Base-by-base conservation (phyloP, 2,888 invertebrate species). In the Hypercompe scribonia region DNA sequence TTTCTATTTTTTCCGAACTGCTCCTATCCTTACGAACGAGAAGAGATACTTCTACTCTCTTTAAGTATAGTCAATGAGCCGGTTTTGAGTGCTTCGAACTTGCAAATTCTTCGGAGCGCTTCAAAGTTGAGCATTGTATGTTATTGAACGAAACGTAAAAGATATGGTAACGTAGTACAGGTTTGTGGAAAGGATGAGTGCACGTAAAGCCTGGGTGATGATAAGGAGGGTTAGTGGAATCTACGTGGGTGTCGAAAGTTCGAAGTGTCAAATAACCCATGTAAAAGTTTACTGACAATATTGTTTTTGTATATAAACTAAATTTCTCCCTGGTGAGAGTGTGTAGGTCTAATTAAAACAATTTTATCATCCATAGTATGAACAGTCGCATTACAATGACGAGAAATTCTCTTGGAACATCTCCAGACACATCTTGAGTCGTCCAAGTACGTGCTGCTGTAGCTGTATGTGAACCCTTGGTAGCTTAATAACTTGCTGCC, bases 401-500 rank as follows among this genome's bases (percentile, higher is more conserved):
- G 74, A 10, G 74, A 68, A 4, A 68, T 28, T 65, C 54, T 54
- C 63, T 74, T 74, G 28, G 71, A 71, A 58, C 74, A 74, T 15
- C 69, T 50, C 74, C 74, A 74, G 24, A 65, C 54, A 4, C 24
- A 50, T 13, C 34, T 67, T 1, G 63, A 46, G 28, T 68, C 39
- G 21, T 54, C 28, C 34, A 33, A 46, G 36, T 18, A 58, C 28
- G 34, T 63, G 11, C 50, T 67, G 21, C 67, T 33, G 54, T 64
- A 67, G 21, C 68, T 73, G 50, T 73, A 73, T 3, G 69, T 69
- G 33, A 65, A 73, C 0, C 73, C 70, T 63, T 50, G 28, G 46
- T 70, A 70, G 33, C 73, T 66, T 28, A 73, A 13, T 10, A 73
- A 21, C 4, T 67, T 50, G 50, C 50, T 61, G n/a, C 66, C 66